Conservation (phyloP, 2,113 vertebrate species). For the Chiloscyllium plagiosum region DNA sequence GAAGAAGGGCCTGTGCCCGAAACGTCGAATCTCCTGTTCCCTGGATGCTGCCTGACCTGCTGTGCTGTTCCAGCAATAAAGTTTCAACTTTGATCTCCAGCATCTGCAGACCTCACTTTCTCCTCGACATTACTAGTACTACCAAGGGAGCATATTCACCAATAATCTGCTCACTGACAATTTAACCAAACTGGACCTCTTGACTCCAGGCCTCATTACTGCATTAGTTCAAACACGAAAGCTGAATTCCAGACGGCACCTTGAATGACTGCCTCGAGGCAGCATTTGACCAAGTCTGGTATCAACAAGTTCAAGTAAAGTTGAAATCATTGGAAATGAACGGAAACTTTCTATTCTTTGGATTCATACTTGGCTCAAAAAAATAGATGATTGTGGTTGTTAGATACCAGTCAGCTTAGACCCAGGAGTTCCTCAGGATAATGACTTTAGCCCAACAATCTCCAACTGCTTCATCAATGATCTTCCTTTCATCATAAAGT, state of each 20-base stretch:
- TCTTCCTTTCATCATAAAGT: background rate
- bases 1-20: no score
- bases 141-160: background rate
- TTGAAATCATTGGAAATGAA: background rate
- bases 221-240: background rate
- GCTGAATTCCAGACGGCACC: background rate
- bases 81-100: no score
- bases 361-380: background rate
- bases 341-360: background rate
- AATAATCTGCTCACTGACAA: background rate
- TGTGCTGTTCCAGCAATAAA: no score
- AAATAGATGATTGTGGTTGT: background rate
- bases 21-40: no score
- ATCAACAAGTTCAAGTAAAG: background rate
- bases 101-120: no score
- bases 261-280: background rate
- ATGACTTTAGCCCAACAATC: background rate
- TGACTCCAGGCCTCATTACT: background rate
- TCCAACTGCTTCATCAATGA: background rate
- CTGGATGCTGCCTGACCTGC: no score
- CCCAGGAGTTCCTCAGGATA: background rate
- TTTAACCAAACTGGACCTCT: background rate
- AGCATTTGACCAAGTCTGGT: background rate
- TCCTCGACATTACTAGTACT: background rate
- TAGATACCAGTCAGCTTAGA: background rate